Conservation (phyloP, 2,888 invertebrate genomes). For the Rhagium mordax region DNA sequence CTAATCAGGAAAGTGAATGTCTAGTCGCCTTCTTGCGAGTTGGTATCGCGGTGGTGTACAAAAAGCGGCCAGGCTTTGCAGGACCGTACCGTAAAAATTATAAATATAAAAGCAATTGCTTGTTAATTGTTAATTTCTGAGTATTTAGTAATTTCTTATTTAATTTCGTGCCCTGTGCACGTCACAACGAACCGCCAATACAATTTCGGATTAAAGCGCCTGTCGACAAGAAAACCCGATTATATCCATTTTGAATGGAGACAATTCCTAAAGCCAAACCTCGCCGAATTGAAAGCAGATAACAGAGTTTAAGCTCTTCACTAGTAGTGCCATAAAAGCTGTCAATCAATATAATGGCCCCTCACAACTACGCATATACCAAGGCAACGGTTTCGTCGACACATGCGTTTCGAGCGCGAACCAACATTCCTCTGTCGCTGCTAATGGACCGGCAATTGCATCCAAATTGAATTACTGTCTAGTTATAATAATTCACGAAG, state of each 20-base stretch:
- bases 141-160: too few species aligned
- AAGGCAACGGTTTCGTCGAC: slow-evolving; percentile 15
- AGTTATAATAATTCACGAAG: background rate
- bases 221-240: slow-evolving; percentile 7
- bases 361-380: slow-evolving; percentile 43
- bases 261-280: slow-evolving; percentile 19
- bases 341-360: slow-evolving; percentile 46
- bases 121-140: too few species aligned
- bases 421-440: background rate
- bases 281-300: slow-evolving; percentile 11
- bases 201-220: background rate
- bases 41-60: too few species aligned
- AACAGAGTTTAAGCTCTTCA: slow-evolving; percentile 15
- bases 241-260: slow-evolving; percentile 11
- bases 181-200: too few species aligned
- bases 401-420: slow-evolving; percentile 23
- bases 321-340: slow-evolving; percentile 22
- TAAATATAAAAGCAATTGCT: too few species aligned
- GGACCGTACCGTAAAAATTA: too few species aligned
- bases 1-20: background rate
- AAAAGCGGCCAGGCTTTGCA: too few species aligned
- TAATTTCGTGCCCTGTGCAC: too few species aligned
- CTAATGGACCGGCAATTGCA: slow-evolving; percentile 16
- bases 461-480: background rate
- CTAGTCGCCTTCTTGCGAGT: too few species aligned